Conservation (phyloP, 2,797 vertebrate genomes). For the Sebastes minor region DNA sequence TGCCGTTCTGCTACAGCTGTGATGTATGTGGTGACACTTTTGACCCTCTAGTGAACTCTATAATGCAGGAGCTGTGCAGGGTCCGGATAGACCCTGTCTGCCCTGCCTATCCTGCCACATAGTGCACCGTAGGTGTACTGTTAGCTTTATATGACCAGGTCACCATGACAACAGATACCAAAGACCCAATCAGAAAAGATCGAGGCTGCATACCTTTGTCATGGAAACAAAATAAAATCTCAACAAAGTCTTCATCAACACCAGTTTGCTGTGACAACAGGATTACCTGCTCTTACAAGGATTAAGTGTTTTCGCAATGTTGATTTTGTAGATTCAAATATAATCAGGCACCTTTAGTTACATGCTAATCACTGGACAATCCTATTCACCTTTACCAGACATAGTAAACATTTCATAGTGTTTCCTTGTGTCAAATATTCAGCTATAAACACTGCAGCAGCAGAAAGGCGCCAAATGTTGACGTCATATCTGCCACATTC, state of each 20-base stretch:
- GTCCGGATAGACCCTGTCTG: slow-evolving; percentile 35
- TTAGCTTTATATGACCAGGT: slow-evolving; percentile 10
- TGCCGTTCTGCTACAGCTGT: slow-evolving; percentile 81
- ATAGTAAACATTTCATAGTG: background rate
- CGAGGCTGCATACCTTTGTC: slow-evolving; percentile 9
- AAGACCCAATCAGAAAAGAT: slow-evolving; percentile 1
- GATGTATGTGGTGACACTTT: slow-evolving; percentile 83
- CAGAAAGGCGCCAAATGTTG: background rate
- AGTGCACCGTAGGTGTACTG: slow-evolving; percentile 3
- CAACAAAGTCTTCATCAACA: slow-evolving; percentile 11
- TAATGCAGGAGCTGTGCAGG: slow-evolving; percentile 60
- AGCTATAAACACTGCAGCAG: background rate
- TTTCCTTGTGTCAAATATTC: background rate
- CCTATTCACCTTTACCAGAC: background rate
- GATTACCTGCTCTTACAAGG: background rate
- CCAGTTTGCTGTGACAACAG: slow-evolving; percentile 12
- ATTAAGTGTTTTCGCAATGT: background rate
- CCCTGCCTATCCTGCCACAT: slow-evolving; percentile 30
- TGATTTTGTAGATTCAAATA: background rate
- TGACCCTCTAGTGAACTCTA: slow-evolving; percentile 79
- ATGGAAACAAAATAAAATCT: slow-evolving; percentile 26
- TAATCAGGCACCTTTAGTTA: background rate
- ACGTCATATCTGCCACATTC: background rate
- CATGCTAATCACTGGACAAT: background rate
- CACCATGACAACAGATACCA: slow-evolving; percentile 33